Percentiles rank a stretch among this genome's conserved stretches.
Evolutionary conservation across 2,888 invertebrate species (phyloP).

Genomic region (Sialis fuliginosa): DNA sequence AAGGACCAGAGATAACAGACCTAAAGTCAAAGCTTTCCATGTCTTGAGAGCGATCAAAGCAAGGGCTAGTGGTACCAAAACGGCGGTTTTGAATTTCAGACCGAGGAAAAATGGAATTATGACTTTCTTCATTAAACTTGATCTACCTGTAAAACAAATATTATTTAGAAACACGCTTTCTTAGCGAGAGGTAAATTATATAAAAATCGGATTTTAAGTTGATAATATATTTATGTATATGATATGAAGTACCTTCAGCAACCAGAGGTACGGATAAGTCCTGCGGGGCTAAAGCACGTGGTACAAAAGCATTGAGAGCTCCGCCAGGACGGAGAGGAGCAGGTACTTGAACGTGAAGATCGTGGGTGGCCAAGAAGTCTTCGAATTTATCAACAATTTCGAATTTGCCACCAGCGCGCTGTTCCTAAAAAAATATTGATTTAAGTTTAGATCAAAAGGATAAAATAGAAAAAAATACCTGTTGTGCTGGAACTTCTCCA

Average conservation of each 20-base stretch:
- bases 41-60: constrained; percentile 74
- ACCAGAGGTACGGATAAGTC: constrained; percentile 52
- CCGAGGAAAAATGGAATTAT: constrained; percentile 72
- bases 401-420: constrained; percentile 27
- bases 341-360: constrained; percentile 57
- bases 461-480: constrained; percentile 5
- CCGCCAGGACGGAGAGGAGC: constrained; percentile 37
- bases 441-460: too few relatives aligned
- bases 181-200: too few relatives aligned
- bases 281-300: constrained; percentile 46
- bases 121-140: constrained; percentile 61
- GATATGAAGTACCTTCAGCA: constrained; percentile 25
- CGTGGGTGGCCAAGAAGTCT: constrained; percentile 54
- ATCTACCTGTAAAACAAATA: constrained; percentile 39
- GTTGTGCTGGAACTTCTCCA: constrained; percentile 7
- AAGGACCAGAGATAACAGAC: constrained; percentile 64
- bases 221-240: background rate
- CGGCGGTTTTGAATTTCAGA: constrained; percentile 71
- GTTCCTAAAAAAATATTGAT: too few relatives aligned
- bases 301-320: constrained; percentile 38
- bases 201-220: background rate
- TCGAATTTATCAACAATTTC: constrained; percentile 57
- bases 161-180: too few relatives aligned
- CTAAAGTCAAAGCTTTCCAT: constrained; percentile 77
- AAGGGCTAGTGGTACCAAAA: constrained; percentile 62